These are phyloP conservation scores for Nannobrachium achirus DNA, from an alignment of 2,113 vertebrate genomes.

Conservation along the genomic window DNA sequence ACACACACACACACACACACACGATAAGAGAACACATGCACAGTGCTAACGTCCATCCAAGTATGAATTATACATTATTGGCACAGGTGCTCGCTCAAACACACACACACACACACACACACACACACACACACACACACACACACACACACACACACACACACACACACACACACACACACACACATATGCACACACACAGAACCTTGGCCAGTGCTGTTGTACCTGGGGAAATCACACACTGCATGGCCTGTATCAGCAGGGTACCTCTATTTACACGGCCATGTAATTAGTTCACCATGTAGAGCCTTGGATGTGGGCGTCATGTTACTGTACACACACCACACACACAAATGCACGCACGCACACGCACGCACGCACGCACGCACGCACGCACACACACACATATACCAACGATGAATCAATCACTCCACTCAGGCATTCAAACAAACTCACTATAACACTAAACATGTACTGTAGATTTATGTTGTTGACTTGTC, in stretches of 20 bases:
- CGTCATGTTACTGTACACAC: constrained; percentile 19
- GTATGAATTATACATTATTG: constrained; percentile 37
- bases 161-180: constrained; percentile 16
- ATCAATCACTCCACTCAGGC: not conserved
- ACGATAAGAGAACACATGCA: constrained; percentile 14
- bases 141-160: constrained; percentile 17
- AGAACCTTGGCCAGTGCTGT: constrained; percentile 42
- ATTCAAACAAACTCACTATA: not conserved
- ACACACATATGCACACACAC: constrained; percentile 1
- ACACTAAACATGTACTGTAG: no score
- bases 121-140: constrained; percentile 37
- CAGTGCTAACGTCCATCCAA: constrained; percentile 14
- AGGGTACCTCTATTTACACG: constrained; percentile 72
- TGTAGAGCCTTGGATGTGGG: constrained; percentile 67
- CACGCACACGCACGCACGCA: not conserved
- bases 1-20: constrained; percentile 31
- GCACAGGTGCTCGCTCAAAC: constrained; percentile 11
- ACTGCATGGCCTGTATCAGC: constrained; percentile 67
- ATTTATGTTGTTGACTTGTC: no score
- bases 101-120: constrained; percentile 15
- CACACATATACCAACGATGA: constrained; percentile 28
- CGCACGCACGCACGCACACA: constrained; percentile 17
- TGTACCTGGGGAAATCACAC: constrained; percentile 79
- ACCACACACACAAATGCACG: constrained; percentile 25
- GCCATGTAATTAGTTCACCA: constrained; percentile 72